phyloP scores from a whole-genome alignment of 1,140 invertebrate species.

The Chionoecetes opilio region DNA sequence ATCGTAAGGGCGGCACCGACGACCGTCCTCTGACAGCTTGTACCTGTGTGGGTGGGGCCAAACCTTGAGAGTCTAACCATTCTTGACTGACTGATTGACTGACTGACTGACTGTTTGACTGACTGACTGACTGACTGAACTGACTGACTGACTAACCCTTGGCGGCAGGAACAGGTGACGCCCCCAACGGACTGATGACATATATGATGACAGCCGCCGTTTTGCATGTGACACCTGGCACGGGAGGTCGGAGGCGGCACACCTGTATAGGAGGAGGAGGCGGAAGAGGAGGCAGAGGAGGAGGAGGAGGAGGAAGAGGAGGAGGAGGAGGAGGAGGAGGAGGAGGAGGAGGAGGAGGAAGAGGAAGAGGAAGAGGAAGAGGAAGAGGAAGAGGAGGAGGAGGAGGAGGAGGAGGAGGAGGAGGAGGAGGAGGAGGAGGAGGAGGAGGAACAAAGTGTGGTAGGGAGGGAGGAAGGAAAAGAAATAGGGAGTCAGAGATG shows the following conservation, averaged over 20 bases:
- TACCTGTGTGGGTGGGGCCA: not conserved
- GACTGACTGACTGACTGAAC: not conserved
- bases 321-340: too few species aligned
- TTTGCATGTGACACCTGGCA: slow-evolving; percentile 73
- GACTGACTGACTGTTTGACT: not conserved
- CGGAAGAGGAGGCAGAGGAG: not conserved
- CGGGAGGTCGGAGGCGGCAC: slow-evolving; percentile 31
- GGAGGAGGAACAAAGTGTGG: too few species aligned
- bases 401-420: too few species aligned
- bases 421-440: too few species aligned
- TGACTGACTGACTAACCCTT: slow-evolving; percentile 56
- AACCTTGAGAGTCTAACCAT: too few species aligned
- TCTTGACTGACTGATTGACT: not conserved
- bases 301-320: too few species aligned
- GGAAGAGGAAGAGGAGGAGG: too few species aligned
- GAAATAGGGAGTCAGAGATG: too few species aligned
- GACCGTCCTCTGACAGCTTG: slow-evolving; percentile 83
- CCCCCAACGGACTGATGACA: slow-evolving; percentile 85
- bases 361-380: too few species aligned
- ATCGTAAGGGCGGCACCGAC: slow-evolving; percentile 84
- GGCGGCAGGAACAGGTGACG: slow-evolving; percentile 84
- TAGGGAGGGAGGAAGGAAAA: too few species aligned
- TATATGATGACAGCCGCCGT: slow-evolving; percentile 85
- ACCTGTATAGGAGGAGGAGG: slow-evolving; percentile 38
- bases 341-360: not conserved